Evolutionary conservation across 2,797 vertebrate genomes (phyloP), one percentile per base, ranked within the genome.

Genomic region (Aulostomus chinensis): DNA sequence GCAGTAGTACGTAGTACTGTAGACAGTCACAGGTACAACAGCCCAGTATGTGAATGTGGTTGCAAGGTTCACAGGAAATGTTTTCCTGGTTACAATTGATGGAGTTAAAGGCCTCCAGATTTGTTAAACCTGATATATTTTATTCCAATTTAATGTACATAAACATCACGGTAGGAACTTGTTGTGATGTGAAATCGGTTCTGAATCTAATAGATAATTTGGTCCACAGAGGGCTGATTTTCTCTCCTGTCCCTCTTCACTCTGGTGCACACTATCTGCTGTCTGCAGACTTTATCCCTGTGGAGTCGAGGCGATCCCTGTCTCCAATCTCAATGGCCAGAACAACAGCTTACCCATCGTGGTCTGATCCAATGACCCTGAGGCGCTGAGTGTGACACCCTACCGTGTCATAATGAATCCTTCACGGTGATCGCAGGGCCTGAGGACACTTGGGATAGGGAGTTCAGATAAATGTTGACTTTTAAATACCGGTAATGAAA

Each of bases 391-490:
- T 61, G 53, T 21, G 49, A 69, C 59, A 34, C 25, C 9, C 58
- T 21, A 4, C 61, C 56, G 12, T 47, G 60, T 76, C 55, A 56
- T 48, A 67, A 83, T 87, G 78, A 71, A 73, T 83, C 64, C 61
- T 65, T 61, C 57, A 56, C 17, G n/a, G 58, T 58, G 58, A 70
- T 39, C 34, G 68, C 48, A 2, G 1, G 12, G 60, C 75, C 65
- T 25, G 21, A 5, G 60, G 81, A 47, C 58, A 53, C 32, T 7
- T 48, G 48, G 62, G 59, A 69, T 68, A 56, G 71, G 40, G 43
- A 76, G 58, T 71, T 69, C 25, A 68, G 62, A 74, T 76, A 66
- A 69, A 59, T 54, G 73, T 32, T 58, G 54, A 43, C 39, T 71
- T 56, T 55, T 62, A 26, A 41, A 13, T 15, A 33, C 22, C 41